Percentiles rank a stretch among this genome's conserved stretches.
Conservation (phyloP, 2,888 invertebrate genomes). For the Caenorhabditis sp. region DNA sequence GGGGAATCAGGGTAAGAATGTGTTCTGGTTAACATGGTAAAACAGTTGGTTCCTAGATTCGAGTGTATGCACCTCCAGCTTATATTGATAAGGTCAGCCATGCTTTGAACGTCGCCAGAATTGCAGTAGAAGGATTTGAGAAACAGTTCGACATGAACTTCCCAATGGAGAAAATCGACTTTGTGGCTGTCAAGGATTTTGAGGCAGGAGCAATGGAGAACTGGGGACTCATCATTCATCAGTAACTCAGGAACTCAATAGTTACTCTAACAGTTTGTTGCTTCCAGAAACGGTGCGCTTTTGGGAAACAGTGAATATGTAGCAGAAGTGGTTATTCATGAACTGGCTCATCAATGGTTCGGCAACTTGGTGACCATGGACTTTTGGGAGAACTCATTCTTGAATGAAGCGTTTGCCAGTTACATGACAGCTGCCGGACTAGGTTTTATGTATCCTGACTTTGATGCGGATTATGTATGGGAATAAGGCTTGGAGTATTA, state of each 20-base stretch:
- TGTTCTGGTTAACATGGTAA: conserved; percentile 84
- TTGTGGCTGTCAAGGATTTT: conserved; percentile 93
- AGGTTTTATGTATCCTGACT: neutral
- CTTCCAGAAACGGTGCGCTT: conserved; percentile 88
- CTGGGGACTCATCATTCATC: conserved; percentile 94
- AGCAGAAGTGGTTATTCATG: conserved; percentile 87
- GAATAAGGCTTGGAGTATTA: neutral
- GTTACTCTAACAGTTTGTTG: conserved; percentile 85
- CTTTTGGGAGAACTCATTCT: conserved; percentile 83
- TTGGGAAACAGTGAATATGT: conserved; percentile 89
- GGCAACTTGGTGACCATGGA: conserved; percentile 83
- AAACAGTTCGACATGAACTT: conserved; percentile 91
- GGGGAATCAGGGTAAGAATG: conserved; percentile 87
- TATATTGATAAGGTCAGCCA: conserved; percentile 89
- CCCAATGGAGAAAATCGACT: conserved; percentile 90
- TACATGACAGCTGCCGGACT: conserved; percentile 22
- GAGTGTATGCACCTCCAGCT: conserved; percentile 85
- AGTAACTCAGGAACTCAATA: conserved; percentile 67
- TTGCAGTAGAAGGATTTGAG: conserved; percentile 86
- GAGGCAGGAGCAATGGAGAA: conserved; percentile 94
- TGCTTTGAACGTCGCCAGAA: conserved; percentile 86
- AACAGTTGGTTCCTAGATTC: conserved; percentile 86
- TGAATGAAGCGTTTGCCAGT: conserved; percentile 80
- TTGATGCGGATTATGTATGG: neutral
- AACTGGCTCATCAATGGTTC: conserved; percentile 81